Base-by-base conservation (phyloP, 2,888 invertebrate species). In the Melinopterus prodromus region DNA sequence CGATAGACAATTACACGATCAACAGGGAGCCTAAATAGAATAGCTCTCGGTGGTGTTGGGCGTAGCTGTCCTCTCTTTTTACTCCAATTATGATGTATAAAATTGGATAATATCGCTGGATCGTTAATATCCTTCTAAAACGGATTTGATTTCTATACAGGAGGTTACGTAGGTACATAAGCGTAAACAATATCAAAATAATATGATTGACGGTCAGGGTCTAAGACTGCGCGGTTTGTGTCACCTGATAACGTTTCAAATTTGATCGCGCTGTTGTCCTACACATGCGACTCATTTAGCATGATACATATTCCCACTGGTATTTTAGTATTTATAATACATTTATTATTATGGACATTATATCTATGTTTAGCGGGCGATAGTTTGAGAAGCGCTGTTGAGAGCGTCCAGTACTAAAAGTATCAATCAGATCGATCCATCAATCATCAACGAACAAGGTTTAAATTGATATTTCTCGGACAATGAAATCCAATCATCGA, bases 1-100 rank as follows among this genome's bases (percentile, higher is more conserved):
- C 81, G 78, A 81, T 53, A 82, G 83, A 82, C 82, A 82, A 82
- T 82, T 82, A 82, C 80, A 78, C 71, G 76, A 82, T 80, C 82
- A 78, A 70, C 81, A 81, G 82, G 82, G 78, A 79, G 82, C 78
- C 82, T 81, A 81, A 82, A 82, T 82, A 80, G 81, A 82, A 79
- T 71, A 78, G 53, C 53, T 53, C 53, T 69, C 69, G 77, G 77
- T 53, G 16, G 12, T 53, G 53, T 53, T 53, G 53, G 9, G 1
- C 53, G 53, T 53, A 9, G 1, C 53, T 6, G 9, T 53, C 12
- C 53, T 72, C 14, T 36, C 72, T 36, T 12, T 15, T 36, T 14
- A 36, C 6, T 71, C 71, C 71, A 71, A 53, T 53, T 53, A 72
- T 72, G 26, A 72, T 36, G 72, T 36, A 72, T 72, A 12, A 72